Conservation (phyloP, 2,113 vertebrate genomes). For the Hemichromis elongatus region DNA sequence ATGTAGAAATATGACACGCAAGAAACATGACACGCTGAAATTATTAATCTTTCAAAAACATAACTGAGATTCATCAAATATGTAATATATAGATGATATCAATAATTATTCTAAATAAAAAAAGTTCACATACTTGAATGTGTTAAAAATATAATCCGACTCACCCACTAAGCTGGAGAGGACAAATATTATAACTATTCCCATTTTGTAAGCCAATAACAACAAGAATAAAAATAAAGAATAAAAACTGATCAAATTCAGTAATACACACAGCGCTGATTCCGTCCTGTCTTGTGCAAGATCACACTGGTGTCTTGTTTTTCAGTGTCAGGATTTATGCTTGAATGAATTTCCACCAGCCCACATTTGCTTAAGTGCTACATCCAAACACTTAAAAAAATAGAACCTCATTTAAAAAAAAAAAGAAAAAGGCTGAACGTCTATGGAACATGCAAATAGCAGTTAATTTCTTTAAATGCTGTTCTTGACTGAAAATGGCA, state of each 20-base stretch:
- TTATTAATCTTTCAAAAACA: neutral
- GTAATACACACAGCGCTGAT: neutral
- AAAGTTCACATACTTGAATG: neutral
- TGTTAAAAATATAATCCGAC: conserved; percentile 6
- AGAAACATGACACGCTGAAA: neutral
- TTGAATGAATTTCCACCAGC: conserved; percentile 16
- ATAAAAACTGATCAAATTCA: neutral
- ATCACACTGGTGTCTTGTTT: neutral
- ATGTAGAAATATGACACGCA: neutral
- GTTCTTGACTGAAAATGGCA: neutral
- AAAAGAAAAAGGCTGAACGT: neutral
- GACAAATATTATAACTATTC: neutral
- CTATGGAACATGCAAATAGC: neutral
- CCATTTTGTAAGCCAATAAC: conserved; percentile 29
- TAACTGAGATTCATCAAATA: neutral
- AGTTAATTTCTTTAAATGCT: neutral
- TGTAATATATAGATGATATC: neutral
- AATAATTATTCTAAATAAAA: neutral
- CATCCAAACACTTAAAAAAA: neutral
- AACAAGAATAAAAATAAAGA: no score
- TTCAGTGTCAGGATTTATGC: conserved; percentile 49
- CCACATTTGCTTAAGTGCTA: conserved; percentile 34
- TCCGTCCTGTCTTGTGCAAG: neutral
- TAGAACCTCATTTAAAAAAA: neutral
- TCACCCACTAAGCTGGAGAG: conserved; percentile 55